Evolutionary conservation across 2,888 invertebrate species (phyloP), one percentile per base, ranked within the genome.

Genomic region (Rhodophaea formosa): DNA sequence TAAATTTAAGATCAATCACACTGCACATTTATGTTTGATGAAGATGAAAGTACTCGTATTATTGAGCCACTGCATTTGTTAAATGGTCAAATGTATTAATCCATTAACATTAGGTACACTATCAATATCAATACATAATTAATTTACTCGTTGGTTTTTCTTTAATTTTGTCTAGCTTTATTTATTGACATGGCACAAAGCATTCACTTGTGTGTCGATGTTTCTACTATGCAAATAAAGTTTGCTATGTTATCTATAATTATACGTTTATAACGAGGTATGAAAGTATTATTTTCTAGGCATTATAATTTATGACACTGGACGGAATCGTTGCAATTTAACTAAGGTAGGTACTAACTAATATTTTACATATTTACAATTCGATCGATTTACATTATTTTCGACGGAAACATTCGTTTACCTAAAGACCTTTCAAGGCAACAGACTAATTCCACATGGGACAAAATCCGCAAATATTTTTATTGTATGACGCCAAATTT

Each of bases 351-450:
- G 59, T 60, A 58, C 58, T 67, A 69, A 60, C 64, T 73, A 77
- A 64, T 64, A 75, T 80, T 82, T 74, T 86, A 86, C 84, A 88
- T 88, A 89, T 90, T 86, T 89, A 90, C 89, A 88, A 64, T 63
- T 64, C 8, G 32, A 39, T 51, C 35, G 14, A 39, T 16, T 35
- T 35, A 35, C 10, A 35, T 47, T 30, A 39, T 14, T n/a, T 29
- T 29, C 8, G 51, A 51, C 51, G 51, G 35, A 35, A 35, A 51
- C 35, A 10, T 32, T 63, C 54, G 57, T 64, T 61, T 61, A 60
- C 58, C 59, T 57, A 23, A 23, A 23, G 23, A 23, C 23, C 23
- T 23, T 3, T 3, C 23, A 3, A 23, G 23, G 23, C 23, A 23
- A 23, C 23, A 5, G 23, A 5, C 23, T 23, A 3, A 23, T 5